Evolutionary conservation across 2,888 invertebrate genomes (phyloP).

Genomic region (Pheosia tremula): DNA sequence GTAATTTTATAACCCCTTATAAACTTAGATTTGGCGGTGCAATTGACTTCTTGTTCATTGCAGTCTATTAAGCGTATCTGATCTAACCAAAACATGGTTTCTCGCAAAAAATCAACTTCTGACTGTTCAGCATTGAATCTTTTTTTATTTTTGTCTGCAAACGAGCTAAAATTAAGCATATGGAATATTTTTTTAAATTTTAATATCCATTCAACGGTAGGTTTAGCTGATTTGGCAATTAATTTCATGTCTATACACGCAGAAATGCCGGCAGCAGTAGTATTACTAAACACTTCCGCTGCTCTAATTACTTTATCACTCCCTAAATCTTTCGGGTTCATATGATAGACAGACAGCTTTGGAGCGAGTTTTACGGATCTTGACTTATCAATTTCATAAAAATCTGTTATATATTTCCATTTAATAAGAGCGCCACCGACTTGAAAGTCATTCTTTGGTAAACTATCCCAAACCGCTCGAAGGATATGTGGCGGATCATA

Average conservation of each 20-base stretch:
- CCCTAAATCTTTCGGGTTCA: constrained; percentile 15
- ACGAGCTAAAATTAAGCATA: constrained; percentile 20
- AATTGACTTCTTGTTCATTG: constrained; percentile 1
- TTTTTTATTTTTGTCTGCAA: not conserved
- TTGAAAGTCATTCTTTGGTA: constrained; percentile 10
- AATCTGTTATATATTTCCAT: constrained; percentile 29
- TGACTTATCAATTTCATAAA: constrained; percentile 27
- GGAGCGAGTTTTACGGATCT: constrained; percentile 24
- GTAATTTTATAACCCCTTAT: constrained; percentile 15
- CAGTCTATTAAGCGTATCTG: constrained; percentile 14
- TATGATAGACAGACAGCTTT: constrained; percentile 26
- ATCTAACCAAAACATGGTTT: constrained; percentile 13
- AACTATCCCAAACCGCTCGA: constrained; percentile 20
- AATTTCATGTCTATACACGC: constrained; percentile 23
- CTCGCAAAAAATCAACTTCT: constrained; percentile 18
- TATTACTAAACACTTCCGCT: constrained; percentile 27
- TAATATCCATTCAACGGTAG: constrained; percentile 31
- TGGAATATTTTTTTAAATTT: constrained; percentile 26
- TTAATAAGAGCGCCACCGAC: constrained; percentile 15
- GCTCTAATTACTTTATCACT: constrained; percentile 18
- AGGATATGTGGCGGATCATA: constrained; percentile 31
- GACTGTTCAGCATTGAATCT: constrained; percentile 10
- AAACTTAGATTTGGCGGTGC: constrained; percentile 9
- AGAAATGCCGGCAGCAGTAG: constrained; percentile 33
- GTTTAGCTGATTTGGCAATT: constrained; percentile 20